Base-by-base conservation (phyloP, 2,113 vertebrate species). In the Turnix velox region DNA sequence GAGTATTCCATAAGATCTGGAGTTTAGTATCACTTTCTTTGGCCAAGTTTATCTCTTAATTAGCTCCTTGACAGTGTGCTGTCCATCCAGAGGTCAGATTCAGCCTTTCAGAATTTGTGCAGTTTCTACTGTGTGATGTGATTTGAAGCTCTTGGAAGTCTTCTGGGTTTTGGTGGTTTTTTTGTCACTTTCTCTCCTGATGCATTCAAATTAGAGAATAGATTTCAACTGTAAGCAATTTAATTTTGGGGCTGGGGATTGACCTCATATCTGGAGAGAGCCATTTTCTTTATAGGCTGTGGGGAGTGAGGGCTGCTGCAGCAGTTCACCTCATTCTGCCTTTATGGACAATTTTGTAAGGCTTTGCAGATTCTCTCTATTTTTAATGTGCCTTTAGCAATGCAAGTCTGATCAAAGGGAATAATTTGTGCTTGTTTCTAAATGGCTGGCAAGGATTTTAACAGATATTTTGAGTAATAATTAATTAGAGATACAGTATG, bases 381-480 rank as follows among this genome's bases (percentile, higher is more conserved):
- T 94, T 96, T 96, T 96, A 96, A 94, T 93, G 81, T 95, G 96
- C 95, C 95, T 93, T 96, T 95, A 96, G 96, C 96, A 93, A 93
- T 90, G 93, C 91, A 89, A 95, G 91, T 93, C 74, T 89, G 95
- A 96, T 96, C 93, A 96, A 96, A 96, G 95, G 94, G 96, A 96
- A 95, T 96, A 95, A 96, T 96, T 93, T 96, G 87, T 90, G 96
- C 87, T 84, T 87, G 67, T 93, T 94, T 96, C 93, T 90, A 94
- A 95, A 96, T 96, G 93, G 91, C 86, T 96, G 96, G 96, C 87
- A 95, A 95, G 96, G 96, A 96, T 95, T 96, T 95, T 85, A 95
- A 94, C 96, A 96, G 96, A 95, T 94, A 96, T 94, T 96, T 96
- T 93, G 95, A 96, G 96, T 93, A 96, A 96, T 95, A 96, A 96